phyloP scores from a whole-genome alignment of 1,140 invertebrate genomes.

The Danaus plexippus region DNA sequence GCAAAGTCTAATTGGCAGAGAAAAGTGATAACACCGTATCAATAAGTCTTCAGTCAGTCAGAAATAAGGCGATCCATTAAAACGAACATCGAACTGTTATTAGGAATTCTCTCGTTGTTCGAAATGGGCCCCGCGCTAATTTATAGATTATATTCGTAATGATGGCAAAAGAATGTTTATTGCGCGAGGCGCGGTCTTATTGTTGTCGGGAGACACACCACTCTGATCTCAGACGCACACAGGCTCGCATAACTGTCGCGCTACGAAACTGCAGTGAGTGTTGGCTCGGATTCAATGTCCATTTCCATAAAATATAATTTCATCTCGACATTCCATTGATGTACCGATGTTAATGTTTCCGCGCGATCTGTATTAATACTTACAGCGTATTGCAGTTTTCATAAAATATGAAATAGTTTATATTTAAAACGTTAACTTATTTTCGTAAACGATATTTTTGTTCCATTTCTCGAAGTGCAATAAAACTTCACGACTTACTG shows the following conservation, averaged over 20 bases:
- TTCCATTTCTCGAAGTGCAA: no score
- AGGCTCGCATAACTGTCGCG: slow-evolving; percentile 51
- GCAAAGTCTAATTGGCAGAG: slow-evolving; percentile 47
- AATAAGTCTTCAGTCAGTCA: slow-evolving; percentile 16
- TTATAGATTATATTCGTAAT: slow-evolving; percentile 65
- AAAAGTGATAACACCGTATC: slow-evolving; percentile 22
- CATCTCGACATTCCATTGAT: slow-evolving; percentile 43
- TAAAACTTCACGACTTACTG: slow-evolving; percentile 21
- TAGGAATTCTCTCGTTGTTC: slow-evolving; percentile 23
- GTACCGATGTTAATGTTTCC: slow-evolving; percentile 47
- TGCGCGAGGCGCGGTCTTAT: slow-evolving; percentile 57
- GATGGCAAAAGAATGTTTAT: slow-evolving; percentile 64
- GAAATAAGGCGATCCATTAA: no score
- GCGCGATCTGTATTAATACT: slow-evolving; percentile 28
- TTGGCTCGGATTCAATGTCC: slow-evolving; percentile 62
- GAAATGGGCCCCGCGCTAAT: slow-evolving; percentile 47
- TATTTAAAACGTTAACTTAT: no score
- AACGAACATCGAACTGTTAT: background rate
- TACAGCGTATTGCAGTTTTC: slow-evolving; percentile 17
- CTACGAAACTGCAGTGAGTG: slow-evolving; percentile 47
- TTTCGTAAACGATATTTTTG: no score
- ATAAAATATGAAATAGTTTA: no score
- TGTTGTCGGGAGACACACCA: slow-evolving; percentile 51
- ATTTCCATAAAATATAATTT: slow-evolving; percentile 68
- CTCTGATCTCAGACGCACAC: slow-evolving; percentile 30